phyloP scores from a whole-genome alignment of 37 sponge, comb jelly and placozoan genomes.

The Bolinopsis microptera region DNA sequence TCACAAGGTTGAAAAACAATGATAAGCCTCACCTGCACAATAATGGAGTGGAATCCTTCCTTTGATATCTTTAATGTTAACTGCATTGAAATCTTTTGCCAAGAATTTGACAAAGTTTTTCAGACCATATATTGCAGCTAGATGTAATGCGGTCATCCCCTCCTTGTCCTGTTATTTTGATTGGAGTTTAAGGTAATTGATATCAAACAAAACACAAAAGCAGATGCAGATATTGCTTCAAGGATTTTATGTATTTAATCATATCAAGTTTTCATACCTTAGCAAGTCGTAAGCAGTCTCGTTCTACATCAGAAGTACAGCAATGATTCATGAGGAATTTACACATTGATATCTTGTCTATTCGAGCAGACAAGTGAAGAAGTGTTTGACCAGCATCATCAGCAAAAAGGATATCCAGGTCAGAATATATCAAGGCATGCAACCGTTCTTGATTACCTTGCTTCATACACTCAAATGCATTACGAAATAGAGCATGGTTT shows the following conservation, averaged over 20 bases:
- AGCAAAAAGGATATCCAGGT: neutral
- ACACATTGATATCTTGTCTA: neutral
- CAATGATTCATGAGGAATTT: neutral
- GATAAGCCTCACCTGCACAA: constrained; percentile 11
- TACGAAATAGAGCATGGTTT: neutral
- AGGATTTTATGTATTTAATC: too few species aligned
- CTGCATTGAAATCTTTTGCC: neutral
- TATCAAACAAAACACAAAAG: too few species aligned
- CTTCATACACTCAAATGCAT: constrained; percentile 29
- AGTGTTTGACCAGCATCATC: constrained; percentile 29
- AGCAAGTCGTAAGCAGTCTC: neutral
- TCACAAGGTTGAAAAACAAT: too few species aligned
- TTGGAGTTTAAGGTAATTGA: too few species aligned
- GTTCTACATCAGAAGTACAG: neutral
- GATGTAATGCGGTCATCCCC: neutral
- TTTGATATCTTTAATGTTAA: constrained; percentile 22
- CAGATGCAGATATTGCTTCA: too few species aligned
- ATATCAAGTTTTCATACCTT: too few species aligned
- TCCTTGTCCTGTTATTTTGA: constrained; percentile 51
- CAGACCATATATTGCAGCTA: constrained; percentile 1
- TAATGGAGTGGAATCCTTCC: constrained; percentile 46
- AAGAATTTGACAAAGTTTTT: constrained; percentile 34
- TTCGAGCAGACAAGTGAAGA: neutral
- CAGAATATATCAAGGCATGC: neutral
- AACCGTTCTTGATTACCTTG: neutral